These are phyloP conservation scores for Ochropleura leucogaster DNA, from an alignment of 2,888 invertebrate genomes.

Conservation along the genomic window DNA sequence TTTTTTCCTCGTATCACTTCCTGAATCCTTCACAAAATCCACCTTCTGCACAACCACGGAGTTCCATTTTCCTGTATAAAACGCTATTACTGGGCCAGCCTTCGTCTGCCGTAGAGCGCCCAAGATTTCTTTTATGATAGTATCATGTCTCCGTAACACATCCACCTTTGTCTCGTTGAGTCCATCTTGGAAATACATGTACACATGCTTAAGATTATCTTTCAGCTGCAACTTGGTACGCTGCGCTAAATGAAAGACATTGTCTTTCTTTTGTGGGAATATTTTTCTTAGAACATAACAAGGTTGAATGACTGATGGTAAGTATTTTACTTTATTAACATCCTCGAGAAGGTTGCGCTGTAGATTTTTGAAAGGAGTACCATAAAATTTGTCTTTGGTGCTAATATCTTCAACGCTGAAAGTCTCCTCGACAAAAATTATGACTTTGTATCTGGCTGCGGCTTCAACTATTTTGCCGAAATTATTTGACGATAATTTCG, in stretches of 20 bases:
- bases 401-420: constrained; percentile 80
- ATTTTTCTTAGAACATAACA: constrained; percentile 68
- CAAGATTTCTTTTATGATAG: constrained; percentile 75
- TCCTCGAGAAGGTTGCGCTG: constrained; percentile 65
- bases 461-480: constrained; percentile 74
- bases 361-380: constrained; percentile 75
- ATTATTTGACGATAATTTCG: constrained; percentile 59
- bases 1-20: constrained; percentile 38
- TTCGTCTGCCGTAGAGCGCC: constrained; percentile 64
- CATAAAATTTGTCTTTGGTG: constrained; percentile 69
- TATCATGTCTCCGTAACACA: constrained; percentile 76
- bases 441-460: constrained; percentile 66
- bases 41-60: constrained; percentile 67
- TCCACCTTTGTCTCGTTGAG: constrained; percentile 67
- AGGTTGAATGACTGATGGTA: constrained; percentile 77
- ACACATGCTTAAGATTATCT: constrained; percentile 73
- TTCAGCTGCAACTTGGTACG: constrained; percentile 67
- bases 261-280: constrained; percentile 66
- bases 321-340: constrained; percentile 74
- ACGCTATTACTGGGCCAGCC: constrained; percentile 73
- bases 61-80: constrained; percentile 82
- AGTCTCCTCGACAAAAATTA: constrained; percentile 79
- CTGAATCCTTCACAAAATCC: constrained; percentile 54
- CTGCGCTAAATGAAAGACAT: constrained; percentile 69
- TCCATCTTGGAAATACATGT: constrained; percentile 77